phyloP scores from a whole-genome alignment of 2,113 vertebrate species.

The Halcyon senegalensis region DNA sequence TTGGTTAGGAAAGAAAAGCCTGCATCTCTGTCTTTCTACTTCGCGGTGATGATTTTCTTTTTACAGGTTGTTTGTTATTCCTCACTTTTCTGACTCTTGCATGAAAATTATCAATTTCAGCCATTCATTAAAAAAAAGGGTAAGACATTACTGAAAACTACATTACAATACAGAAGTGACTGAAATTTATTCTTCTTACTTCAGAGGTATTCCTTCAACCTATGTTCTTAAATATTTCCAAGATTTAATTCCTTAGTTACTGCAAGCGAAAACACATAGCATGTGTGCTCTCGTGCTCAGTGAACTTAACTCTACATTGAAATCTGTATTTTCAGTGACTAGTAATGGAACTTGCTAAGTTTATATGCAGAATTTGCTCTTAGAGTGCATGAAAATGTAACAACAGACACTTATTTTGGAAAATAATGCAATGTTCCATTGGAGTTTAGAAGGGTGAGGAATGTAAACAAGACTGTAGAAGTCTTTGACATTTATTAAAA shows the following conservation, averaged over 20 bases:
- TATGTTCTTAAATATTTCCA: neutral
- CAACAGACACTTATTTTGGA: neutral
- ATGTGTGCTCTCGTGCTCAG: neutral
- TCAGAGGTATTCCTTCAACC: neutral
- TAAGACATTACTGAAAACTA: neutral
- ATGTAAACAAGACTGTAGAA: conserved; percentile 42
- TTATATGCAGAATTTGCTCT: neutral
- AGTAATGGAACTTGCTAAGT: neutral
- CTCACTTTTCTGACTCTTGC: conserved; percentile 45
- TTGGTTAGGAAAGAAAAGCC: conserved; percentile 84
- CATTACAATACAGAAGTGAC: neutral
- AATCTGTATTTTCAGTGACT: neutral
- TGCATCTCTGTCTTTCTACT: conserved; percentile 43
- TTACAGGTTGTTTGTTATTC: conserved; percentile 22
- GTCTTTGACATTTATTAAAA: conserved; percentile 13
- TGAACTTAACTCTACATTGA: neutral
- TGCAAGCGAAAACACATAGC: neutral
- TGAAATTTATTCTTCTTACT: conserved; percentile 11
- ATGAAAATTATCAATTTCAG: conserved; percentile 1
- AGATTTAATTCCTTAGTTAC: neutral
- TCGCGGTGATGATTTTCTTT: neutral
- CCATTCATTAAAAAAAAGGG: neutral
- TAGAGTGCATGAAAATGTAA: neutral
- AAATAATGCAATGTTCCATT: neutral
- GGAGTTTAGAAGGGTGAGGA: conserved; percentile 38